Base-by-base conservation (phyloP, 2,888 invertebrate species). In the Torymus tubicola region DNA sequence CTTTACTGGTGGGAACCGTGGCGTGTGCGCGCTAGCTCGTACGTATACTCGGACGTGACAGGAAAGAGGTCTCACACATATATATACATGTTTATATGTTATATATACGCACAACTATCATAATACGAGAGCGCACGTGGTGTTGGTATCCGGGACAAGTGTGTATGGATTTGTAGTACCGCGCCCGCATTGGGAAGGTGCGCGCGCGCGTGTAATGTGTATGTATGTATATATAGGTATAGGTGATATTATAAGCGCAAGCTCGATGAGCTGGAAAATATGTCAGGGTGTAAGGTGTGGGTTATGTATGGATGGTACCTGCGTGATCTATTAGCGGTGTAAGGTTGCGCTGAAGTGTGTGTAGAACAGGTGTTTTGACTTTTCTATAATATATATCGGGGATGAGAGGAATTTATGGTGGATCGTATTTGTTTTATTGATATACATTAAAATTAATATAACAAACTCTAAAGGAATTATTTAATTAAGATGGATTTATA, bases 41-140 rank as follows among this genome's bases (percentile, higher is more conserved):
- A n/a, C 77, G 71, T 82, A 83, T 64, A 80, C 77, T 81, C 69
- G 72, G 82, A 86, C 86, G 86, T 87, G 86, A 88, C 90, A 89
- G 88, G 89, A 89, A 87, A 87, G 87, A 84, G 84, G 85, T 84
- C 86, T 86, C 86, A 87, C 87, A 42, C 42, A 42, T 8, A 42
- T 42, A 8, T 42, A 42, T 42, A 8, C 8, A 42, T 42, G 21
- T 21, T 21, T 8, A 42, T 42, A 8, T 42, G 10, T 21, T 21
- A 21, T 42, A 4, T 31, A 42, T 42, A 42, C 88, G 86, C 88
- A 70, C 78, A 87, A 86, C 87, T 86, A 89, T 89, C 88, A 87
- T 87, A 89, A 88, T 87, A 88, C 86, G 42, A 42, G 42, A 42
- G 84, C 58, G 67, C 24, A 14, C 77, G 83, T 78, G 82, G 78